Percentiles rank a stretch among this genome's conserved stretches.
These are phyloP conservation scores for Pyrrhosoma nymphula DNA, from an alignment of 2,888 invertebrate genomes.

Conservation along the genomic window DNA sequence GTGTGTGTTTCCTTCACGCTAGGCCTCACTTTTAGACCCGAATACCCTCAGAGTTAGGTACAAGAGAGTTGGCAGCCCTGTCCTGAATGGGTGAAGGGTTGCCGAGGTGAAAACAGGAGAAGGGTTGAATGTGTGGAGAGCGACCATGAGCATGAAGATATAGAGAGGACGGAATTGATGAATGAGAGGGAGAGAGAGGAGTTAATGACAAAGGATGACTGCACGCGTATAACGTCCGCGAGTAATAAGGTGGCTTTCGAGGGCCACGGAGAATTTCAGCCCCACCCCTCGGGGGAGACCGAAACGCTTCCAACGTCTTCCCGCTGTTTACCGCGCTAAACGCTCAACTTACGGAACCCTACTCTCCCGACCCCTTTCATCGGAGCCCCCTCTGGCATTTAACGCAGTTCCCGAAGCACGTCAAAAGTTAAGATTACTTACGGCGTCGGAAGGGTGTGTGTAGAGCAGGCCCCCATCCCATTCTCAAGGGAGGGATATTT, in stretches of 20 bases:
- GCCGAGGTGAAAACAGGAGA: not conserved
- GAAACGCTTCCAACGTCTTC: not conserved
- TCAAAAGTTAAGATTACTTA: not conserved
- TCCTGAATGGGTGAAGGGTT: not conserved
- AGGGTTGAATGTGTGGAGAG: too few relatives aligned
- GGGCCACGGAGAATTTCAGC: not conserved
- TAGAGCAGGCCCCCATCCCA: not conserved
- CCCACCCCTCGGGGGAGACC: not conserved
- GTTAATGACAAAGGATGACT: not conserved
- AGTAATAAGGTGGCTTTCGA: not conserved
- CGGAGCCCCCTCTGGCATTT: not conserved
- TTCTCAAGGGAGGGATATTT: not conserved
- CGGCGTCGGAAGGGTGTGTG: not conserved
- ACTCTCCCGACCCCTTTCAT: not conserved
- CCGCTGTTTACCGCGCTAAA: not conserved
- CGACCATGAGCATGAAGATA: too few relatives aligned
- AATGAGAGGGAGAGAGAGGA: not conserved
- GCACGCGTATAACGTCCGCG: not conserved
- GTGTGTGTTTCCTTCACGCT: too few relatives aligned
- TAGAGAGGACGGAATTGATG: not conserved
- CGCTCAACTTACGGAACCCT: not conserved
- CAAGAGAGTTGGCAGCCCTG: not conserved
- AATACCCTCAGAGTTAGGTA: too few relatives aligned
- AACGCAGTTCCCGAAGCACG: not conserved
- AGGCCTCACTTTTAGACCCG: too few relatives aligned